Conservation (phyloP, 2,113 vertebrate species). For the Canis aureus region DNA sequence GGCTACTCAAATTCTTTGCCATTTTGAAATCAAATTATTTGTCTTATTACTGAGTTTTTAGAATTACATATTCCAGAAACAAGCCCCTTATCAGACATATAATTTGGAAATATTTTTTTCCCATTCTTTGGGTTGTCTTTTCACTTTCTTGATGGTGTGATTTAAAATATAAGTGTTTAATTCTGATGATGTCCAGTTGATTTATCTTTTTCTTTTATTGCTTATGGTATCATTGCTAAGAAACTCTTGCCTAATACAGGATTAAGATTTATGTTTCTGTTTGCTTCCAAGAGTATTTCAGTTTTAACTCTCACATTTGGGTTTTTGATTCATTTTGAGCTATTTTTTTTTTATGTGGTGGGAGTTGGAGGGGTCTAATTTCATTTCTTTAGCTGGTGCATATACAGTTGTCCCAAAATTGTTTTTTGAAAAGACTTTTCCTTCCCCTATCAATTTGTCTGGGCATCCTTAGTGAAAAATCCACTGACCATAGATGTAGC, state of each 20-base stretch:
- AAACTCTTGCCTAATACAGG: background rate
- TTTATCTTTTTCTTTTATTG: background rate
- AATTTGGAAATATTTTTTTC: background rate
- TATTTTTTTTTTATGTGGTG: background rate
- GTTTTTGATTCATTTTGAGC: background rate
- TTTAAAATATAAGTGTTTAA: background rate
- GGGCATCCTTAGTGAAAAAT: background rate
- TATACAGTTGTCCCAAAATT: background rate
- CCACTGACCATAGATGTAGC: background rate
- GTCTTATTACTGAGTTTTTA: background rate
- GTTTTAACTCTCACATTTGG: background rate
- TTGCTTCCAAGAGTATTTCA: background rate
- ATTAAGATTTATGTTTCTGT: background rate
- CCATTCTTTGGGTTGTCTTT: background rate
- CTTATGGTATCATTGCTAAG: background rate
- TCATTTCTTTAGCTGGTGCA: background rate
- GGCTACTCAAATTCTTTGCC: background rate
- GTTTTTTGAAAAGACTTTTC: background rate
- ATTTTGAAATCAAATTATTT: background rate
- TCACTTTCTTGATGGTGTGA: background rate
- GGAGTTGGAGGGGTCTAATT: background rate
- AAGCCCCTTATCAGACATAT: background rate
- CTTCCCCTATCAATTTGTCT: background rate
- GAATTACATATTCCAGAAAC: background rate
- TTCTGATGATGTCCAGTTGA: background rate